phyloP scores from a whole-genome alignment of 2,888 invertebrate species.

The Lobophora halterata region DNA sequence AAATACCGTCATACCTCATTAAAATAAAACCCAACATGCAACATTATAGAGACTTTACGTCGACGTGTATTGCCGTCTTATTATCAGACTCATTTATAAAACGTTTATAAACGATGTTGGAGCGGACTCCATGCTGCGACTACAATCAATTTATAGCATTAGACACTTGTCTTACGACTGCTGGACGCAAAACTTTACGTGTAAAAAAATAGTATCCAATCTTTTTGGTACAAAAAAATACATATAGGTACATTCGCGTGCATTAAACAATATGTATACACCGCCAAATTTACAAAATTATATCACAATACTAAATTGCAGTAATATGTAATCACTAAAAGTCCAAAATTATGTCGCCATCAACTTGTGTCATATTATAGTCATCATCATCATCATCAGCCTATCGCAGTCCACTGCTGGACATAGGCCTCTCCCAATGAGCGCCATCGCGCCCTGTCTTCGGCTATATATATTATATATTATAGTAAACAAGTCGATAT shows the following conservation, averaged over 20 bases:
- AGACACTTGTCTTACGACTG: slow-evolving; percentile 26
- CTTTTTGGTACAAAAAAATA: background rate
- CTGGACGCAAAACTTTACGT: slow-evolving; percentile 14
- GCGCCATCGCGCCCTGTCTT: too few species aligned
- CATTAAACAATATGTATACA: too few species aligned
- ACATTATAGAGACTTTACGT: slow-evolving; percentile 30
- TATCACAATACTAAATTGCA: too few species aligned
- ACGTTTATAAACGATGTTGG: slow-evolving; percentile 59
- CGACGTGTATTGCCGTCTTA: slow-evolving; percentile 33
- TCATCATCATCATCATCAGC: too few species aligned
- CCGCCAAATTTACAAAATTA: too few species aligned
- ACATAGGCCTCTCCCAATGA: too few species aligned
- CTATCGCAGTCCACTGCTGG: too few species aligned
- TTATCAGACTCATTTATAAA: slow-evolving; percentile 56
- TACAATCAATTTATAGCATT: slow-evolving; percentile 71
- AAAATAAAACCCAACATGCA: slow-evolving; percentile 34
- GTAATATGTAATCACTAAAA: too few species aligned
- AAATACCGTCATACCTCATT: slow-evolving; percentile 32
- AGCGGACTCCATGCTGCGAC: slow-evolving; percentile 61
- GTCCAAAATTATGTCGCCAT: too few species aligned
- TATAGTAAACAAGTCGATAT: too few species aligned
- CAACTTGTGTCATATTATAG: too few species aligned
- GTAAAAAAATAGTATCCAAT: background rate
- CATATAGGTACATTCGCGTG: background rate
- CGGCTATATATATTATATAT: too few species aligned